Conservation (phyloP, 2,888 invertebrate species). For the Perizoma affinitatum region DNA sequence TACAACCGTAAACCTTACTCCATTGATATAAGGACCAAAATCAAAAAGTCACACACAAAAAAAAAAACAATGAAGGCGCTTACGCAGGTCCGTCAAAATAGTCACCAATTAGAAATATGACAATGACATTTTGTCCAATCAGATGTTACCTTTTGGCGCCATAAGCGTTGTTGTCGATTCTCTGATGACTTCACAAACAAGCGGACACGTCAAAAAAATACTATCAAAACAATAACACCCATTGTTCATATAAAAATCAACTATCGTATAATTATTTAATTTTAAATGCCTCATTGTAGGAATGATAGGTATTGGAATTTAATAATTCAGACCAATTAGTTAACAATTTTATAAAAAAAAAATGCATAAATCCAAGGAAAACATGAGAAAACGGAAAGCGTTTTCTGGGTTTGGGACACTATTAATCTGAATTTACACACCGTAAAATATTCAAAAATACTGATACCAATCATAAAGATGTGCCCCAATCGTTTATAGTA, state of each 20-base stretch:
- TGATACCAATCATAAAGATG: background rate
- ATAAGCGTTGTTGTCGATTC: background rate
- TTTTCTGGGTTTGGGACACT: background rate
- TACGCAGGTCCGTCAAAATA: background rate
- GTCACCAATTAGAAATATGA: background rate
- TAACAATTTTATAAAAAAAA: background rate
- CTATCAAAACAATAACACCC: constrained; percentile 41
- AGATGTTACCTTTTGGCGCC: background rate
- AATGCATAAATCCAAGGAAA: background rate
- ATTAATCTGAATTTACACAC: background rate
- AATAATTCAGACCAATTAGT: constrained; percentile 42
- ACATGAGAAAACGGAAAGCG: background rate
- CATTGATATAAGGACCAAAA: constrained; percentile 34
- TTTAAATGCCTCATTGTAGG: constrained; percentile 64
- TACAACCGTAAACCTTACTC: constrained; percentile 33
- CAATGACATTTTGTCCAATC: background rate
- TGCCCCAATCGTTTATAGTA: constrained; percentile 30
- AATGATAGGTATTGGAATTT: constrained; percentile 54
- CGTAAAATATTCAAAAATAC: constrained; percentile 25
- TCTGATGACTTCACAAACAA: constrained; percentile 1
- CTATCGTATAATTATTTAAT: constrained; percentile 21
- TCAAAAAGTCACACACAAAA: constrained; percentile 22
- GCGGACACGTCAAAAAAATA: constrained; percentile 38
- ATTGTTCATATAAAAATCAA: constrained; percentile 39
- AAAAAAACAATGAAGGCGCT: background rate